phyloP scores from a whole-genome alignment of 2,888 invertebrate genomes.

The Ptychoptera albimana region DNA sequence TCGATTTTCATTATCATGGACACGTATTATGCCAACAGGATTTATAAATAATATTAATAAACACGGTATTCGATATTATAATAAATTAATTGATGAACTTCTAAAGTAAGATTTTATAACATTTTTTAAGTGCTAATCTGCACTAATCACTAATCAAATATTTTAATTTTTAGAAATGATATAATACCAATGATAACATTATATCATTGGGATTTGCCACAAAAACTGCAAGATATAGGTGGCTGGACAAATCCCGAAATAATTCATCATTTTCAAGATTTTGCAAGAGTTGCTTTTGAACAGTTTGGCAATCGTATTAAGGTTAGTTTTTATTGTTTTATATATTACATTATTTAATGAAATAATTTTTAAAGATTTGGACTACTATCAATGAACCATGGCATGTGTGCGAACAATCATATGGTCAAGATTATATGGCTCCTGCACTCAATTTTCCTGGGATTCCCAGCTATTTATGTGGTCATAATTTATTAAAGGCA shows the following conservation, averaged over 20 bases:
- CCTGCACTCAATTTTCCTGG: conserved; percentile 42
- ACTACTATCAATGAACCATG: conserved; percentile 63
- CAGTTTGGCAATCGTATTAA: conserved; percentile 47
- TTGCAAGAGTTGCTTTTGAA: conserved; percentile 42
- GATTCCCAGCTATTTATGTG: conserved; percentile 48
- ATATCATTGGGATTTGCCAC: conserved; percentile 56
- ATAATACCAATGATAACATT: conserved; percentile 56
- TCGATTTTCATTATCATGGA: conserved; percentile 62
- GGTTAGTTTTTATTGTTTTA: conserved; percentile 9
- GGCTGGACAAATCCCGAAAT: conserved; percentile 53
- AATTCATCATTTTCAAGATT: conserved; percentile 45
- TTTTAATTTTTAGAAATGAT: conserved; percentile 33
- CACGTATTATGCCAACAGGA: conserved; percentile 55
- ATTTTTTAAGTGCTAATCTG: conserved; percentile 21
- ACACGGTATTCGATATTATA: conserved; percentile 60
- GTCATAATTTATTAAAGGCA: conserved; percentile 55
- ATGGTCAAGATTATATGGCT: conserved; percentile 40
- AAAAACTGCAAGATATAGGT: conserved; percentile 44
- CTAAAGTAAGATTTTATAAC: conserved; percentile 25
- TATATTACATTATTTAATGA: not conserved
- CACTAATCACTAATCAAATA: no score
- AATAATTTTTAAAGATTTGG: conserved; percentile 34
- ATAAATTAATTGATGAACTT: conserved; percentile 54
- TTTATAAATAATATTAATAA: conserved; percentile 46
- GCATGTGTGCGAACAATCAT: conserved; percentile 30